phyloP scores from a whole-genome alignment of 2,888 invertebrate species.

The Eledona agricola region DNA sequence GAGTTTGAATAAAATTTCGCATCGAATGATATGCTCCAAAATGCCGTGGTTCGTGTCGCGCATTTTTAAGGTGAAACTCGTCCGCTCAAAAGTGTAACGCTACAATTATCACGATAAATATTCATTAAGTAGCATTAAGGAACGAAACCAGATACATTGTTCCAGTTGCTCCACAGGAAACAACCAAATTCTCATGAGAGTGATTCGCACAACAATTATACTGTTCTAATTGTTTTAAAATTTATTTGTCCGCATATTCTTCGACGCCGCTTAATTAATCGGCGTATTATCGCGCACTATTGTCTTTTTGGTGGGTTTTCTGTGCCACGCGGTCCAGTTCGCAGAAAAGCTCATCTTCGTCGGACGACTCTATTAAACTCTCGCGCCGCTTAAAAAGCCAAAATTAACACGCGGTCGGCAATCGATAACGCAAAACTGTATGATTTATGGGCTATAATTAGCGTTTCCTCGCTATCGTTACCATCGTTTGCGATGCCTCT shows the following conservation, averaged over 20 bases:
- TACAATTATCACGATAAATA: constrained; percentile 45
- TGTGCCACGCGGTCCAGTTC: constrained; percentile 18
- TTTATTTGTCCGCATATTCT: constrained; percentile 25
- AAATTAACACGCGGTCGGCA: constrained; percentile 20
- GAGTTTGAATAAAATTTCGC: neutral
- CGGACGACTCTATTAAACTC: constrained; percentile 20
- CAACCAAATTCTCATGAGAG: constrained; percentile 45
- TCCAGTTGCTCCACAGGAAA: constrained; percentile 37
- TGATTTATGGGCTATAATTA: constrained; percentile 38
- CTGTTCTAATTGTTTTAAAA: constrained; percentile 38
- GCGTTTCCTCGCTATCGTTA: constrained; percentile 33
- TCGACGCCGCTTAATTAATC: constrained; percentile 23
- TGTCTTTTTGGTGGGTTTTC: constrained; percentile 17
- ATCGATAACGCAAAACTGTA: constrained; percentile 28
- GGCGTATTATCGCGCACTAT: constrained; percentile 6
- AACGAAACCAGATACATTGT: constrained; percentile 46
- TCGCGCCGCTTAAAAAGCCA: constrained; percentile 19
- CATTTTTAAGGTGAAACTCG: constrained; percentile 42
- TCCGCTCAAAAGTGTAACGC: constrained; percentile 42
- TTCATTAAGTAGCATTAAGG: constrained; percentile 45
- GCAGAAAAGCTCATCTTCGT: neutral
- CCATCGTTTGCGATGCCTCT: constrained; percentile 24
- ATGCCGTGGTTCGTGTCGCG: constrained; percentile 11
- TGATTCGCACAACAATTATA: constrained; percentile 40
- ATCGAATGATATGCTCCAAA: constrained; percentile 2